Evolutionary conservation across 1,140 invertebrate genomes (phyloP).

Genomic region (Pseudobourletiella spinata): DNA sequence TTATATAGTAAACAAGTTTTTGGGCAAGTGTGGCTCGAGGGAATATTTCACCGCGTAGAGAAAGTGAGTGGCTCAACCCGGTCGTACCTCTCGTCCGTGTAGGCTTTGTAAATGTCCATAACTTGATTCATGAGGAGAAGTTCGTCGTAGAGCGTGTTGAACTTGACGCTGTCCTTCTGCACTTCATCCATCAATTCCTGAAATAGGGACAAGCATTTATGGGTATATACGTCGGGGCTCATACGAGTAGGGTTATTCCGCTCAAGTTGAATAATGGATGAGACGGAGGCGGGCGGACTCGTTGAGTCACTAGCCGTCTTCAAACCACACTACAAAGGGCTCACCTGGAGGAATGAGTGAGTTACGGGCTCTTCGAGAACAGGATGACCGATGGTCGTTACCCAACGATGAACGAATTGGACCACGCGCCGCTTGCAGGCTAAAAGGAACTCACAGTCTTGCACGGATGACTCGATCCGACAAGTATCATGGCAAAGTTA

Average conservation of each 20-base stretch:
- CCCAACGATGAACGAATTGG: constrained; percentile 59
- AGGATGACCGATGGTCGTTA: constrained; percentile 57
- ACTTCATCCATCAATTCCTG: constrained; percentile 61
- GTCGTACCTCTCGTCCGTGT: constrained; percentile 49
- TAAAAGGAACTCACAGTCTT: constrained; percentile 62
- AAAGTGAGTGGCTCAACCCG: too few relatives aligned
- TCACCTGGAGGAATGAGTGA: constrained; percentile 60
- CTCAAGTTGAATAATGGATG: neutral
- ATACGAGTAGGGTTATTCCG: neutral
- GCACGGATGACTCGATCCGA: constrained; percentile 49
- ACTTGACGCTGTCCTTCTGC: constrained; percentile 51
- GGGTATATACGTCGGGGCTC: too few relatives aligned
- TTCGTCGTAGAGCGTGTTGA: constrained; percentile 50
- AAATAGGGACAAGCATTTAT: constrained; percentile 24
- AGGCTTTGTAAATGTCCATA: constrained; percentile 50
- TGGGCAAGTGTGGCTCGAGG: too few relatives aligned
- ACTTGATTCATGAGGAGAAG: constrained; percentile 57
- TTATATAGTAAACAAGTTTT: too few relatives aligned
- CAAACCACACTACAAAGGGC: constrained; percentile 2
- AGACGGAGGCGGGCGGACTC: neutral
- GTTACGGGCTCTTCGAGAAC: constrained; percentile 64
- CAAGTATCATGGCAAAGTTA: constrained; percentile 42
- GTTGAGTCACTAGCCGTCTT: neutral
- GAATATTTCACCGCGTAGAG: too few relatives aligned
- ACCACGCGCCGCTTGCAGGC: constrained; percentile 66